Percentiles rank a stretch among this genome's conserved stretches.
These are phyloP conservation scores for Drosophila burlai DNA, from an alignment of 1,140 invertebrate genomes.

Conservation along the genomic window DNA sequence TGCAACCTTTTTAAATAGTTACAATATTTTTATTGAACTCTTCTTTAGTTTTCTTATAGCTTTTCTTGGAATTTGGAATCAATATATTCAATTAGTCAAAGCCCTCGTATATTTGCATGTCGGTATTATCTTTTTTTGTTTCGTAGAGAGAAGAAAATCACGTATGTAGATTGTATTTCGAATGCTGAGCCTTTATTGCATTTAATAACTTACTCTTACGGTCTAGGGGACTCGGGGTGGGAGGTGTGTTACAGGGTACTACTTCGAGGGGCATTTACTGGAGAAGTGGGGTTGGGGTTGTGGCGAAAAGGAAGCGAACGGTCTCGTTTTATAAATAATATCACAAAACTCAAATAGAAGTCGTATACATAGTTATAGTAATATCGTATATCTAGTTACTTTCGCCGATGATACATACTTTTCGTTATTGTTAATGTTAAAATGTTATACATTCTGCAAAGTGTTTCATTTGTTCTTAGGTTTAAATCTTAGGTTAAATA, in stretches of 20 bases:
- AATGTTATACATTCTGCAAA: conserved; percentile 71
- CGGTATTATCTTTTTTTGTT: not conserved
- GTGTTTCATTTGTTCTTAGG: conserved; percentile 57
- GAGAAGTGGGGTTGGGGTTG: not conserved
- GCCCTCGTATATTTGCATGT: not conserved
- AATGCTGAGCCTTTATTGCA: conserved; percentile 49
- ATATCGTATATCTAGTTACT: conserved; percentile 41
- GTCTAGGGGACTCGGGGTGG: conserved; percentile 18
- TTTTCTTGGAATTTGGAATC: conserved; percentile 29
- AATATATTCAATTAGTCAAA: conserved; percentile 18
- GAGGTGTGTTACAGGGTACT: conserved; percentile 11
- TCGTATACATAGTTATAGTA: conserved; percentile 65
- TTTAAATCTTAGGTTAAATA: conserved; percentile 70
- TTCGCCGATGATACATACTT: conserved; percentile 17
- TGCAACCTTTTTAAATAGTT: conserved; percentile 36
- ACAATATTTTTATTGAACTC: conserved; percentile 57
- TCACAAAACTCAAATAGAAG: conserved; percentile 81
- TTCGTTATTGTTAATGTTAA: conserved; percentile 37
- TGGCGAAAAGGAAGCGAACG: conserved; percentile 65
- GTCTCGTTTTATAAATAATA: conserved; percentile 75
- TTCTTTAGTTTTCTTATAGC: conserved; percentile 14
- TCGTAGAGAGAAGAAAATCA: conserved; percentile 22
- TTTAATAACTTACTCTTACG: conserved; percentile 49
- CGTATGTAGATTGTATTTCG: conserved; percentile 22
- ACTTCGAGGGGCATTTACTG: not conserved